Percentiles rank a stretch among this genome's conserved stretches.
Conservation (phyloP, 2,113 vertebrate species). For the Microcebus murinus region DNA sequence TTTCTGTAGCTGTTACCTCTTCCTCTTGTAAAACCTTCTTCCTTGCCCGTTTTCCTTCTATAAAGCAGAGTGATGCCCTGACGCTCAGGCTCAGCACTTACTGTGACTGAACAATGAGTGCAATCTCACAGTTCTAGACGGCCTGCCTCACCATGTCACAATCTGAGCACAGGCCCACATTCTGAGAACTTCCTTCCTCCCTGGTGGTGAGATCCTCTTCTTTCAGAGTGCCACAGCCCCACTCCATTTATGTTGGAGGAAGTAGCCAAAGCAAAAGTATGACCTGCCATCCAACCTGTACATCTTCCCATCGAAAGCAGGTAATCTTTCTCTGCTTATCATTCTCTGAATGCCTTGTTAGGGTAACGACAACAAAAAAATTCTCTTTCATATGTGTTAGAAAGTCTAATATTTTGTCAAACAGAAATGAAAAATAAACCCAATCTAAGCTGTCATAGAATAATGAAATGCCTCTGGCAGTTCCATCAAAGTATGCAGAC, state of each 20-base stretch:
- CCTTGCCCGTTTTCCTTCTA: background rate
- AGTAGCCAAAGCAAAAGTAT: background rate
- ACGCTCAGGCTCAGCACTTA: background rate
- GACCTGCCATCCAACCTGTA: background rate
- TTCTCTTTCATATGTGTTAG: constrained; percentile 18
- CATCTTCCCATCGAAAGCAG: background rate
- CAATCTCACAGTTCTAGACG: background rate
- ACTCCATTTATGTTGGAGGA: background rate
- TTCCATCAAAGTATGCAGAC: constrained; percentile 81
- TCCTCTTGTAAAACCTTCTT: background rate
- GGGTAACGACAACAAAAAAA: constrained; percentile 36
- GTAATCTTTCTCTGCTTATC: background rate
- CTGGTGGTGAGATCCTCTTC: background rate
- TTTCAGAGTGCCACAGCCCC: background rate
- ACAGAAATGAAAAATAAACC: constrained; percentile 83
- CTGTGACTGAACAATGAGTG: background rate
- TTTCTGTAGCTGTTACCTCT: background rate
- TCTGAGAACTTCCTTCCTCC: background rate
- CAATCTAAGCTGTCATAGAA: constrained; percentile 81
- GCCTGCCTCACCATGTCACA: background rate
- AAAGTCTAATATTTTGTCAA: constrained; percentile 80
- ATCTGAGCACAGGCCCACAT: background rate
- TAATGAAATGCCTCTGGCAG: constrained; percentile 81
- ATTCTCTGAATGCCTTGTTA: constrained; percentile 15
- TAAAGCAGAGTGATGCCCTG: background rate